A percentile compares a stretch with the other conserved stretches of the same genome.
Evolutionary conservation across 2,113 vertebrate species (phyloP).

Genomic region (Chamaetylas fuelleborni): DNA sequence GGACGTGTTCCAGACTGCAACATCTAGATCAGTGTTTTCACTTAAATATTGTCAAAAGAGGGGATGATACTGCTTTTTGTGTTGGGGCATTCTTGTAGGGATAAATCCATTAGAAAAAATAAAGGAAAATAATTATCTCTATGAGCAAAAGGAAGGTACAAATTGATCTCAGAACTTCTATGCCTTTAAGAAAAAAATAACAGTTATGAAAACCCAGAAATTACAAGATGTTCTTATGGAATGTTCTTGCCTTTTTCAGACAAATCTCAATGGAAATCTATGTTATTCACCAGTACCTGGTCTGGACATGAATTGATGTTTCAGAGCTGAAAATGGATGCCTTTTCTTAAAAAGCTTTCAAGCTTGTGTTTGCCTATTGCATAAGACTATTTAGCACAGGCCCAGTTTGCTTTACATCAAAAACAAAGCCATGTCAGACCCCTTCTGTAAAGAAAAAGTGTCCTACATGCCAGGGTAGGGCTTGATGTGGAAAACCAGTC

Average conservation of each 20-base stretch:
- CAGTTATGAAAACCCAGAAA: background rate
- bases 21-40: background rate
- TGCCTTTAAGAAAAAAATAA: background rate
- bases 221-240: background rate
- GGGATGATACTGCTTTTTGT: background rate
- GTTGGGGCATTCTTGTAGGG: background rate
- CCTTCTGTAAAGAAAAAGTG: background rate
- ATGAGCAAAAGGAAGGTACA: background rate
- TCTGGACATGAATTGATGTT: background rate
- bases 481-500: background rate
- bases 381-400: background rate
- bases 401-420: background rate
- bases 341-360: background rate
- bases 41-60: background rate
- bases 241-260: background rate
- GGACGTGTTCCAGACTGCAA: background rate
- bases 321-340: background rate
- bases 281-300: background rate
- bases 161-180: background rate
- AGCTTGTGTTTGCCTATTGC: background rate
- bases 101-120: background rate
- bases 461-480: background rate
- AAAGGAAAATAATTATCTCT: background rate
- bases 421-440: background rate
- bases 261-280: background rate